Conservation (phyloP, 2,888 invertebrate species). For the Drosophila colorata region DNA sequence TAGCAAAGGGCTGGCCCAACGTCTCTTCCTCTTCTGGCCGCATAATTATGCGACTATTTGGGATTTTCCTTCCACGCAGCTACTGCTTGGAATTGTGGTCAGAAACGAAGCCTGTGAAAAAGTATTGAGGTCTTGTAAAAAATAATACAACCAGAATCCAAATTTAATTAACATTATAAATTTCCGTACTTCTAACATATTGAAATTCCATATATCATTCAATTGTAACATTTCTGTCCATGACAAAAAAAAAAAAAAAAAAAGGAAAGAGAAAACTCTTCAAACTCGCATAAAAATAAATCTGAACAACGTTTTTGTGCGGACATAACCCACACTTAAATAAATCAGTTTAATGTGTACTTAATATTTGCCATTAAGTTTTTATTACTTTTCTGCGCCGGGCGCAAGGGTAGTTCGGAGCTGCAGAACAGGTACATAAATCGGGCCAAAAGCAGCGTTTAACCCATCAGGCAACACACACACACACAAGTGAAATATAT, state of each 20-base stretch:
- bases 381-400: slow-evolving; percentile 60
- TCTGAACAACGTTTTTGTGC: slow-evolving; percentile 17
- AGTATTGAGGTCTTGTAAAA: too few relatives aligned
- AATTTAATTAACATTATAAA: not conserved
- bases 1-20: slow-evolving; percentile 25
- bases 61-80: not conserved
- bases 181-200: not conserved
- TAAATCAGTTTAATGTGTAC: slow-evolving; percentile 78
- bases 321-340: slow-evolving; percentile 31
- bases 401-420: slow-evolving; percentile 11
- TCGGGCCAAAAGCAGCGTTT: slow-evolving; percentile 31
- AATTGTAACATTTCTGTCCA: not conserved
- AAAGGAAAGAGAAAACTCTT: slow-evolving; percentile 22
- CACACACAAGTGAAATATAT: slow-evolving; percentile 35
- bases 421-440: slow-evolving; percentile 53
- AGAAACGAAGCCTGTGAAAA: not conserved
- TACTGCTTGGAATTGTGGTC: not conserved
- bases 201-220: slow-evolving; percentile 5
- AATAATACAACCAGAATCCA: not conserved
- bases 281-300: slow-evolving; percentile 59
- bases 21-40: slow-evolving; percentile 7
- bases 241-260: not conserved
- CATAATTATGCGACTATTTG: slow-evolving; percentile 26
- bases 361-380: slow-evolving; percentile 74
- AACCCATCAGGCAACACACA: slow-evolving; percentile 21